Conservation (phyloP, 2,797 vertebrate species). For the Microctenopoma stevenorrisi region DNA sequence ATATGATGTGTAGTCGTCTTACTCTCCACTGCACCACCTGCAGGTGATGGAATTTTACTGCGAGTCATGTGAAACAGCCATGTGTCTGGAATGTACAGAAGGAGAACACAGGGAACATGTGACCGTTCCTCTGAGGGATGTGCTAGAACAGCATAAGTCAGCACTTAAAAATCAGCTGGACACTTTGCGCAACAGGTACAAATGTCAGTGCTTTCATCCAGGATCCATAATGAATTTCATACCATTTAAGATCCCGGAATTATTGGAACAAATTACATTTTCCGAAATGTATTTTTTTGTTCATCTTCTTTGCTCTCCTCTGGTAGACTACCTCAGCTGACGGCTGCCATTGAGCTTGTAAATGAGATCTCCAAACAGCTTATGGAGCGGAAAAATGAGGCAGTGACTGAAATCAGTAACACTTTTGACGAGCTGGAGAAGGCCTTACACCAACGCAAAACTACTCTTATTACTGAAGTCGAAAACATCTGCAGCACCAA, state of each 20-base stretch:
- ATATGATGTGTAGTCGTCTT: background rate
- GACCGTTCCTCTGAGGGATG: constrained; percentile 91
- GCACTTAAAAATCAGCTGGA: constrained; percentile 93
- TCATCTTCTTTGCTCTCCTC: background rate
- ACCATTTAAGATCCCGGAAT: background rate
- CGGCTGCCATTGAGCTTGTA: constrained; percentile 91
- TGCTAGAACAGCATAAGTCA: constrained; percentile 94
- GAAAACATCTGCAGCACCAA: constrained; percentile 88
- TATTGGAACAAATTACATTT: background rate
- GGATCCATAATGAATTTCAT: background rate
- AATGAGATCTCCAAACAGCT: constrained; percentile 93
- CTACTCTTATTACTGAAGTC: constrained; percentile 89
- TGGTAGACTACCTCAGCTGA: constrained; percentile 91
- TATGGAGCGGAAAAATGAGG: constrained; percentile 88
- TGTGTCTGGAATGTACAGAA: constrained; percentile 93
- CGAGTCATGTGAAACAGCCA: constrained; percentile 95
- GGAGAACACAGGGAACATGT: constrained; percentile 93
- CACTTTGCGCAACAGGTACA: constrained; percentile 88
- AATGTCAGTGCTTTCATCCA: background rate
- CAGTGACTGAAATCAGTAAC: constrained; percentile 89
- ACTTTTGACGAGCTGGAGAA: constrained; percentile 94
- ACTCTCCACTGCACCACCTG: constrained; percentile 67
- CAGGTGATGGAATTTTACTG: constrained; percentile 99
- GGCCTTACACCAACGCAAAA: constrained; percentile 90
- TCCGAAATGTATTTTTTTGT: background rate